These are phyloP conservation scores for Urocolius indicus DNA, from an alignment of 2,113 vertebrate genomes.

Conservation along the genomic window DNA sequence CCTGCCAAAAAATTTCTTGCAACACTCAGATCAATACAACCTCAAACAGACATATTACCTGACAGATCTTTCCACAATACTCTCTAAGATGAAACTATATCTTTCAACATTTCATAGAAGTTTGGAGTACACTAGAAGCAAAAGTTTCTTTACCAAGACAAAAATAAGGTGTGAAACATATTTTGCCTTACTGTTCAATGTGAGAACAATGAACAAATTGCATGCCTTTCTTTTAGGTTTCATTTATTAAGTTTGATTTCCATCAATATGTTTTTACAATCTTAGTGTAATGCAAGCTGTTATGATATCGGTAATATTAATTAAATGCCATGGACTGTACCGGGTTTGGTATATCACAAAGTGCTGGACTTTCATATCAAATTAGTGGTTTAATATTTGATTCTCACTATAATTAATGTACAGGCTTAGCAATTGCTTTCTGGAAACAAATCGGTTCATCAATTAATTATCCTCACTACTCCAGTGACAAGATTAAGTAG, in stretches of 20 bases:
- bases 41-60: background rate
- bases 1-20: background rate
- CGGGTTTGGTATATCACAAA: constrained; percentile 1
- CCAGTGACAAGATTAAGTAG: constrained; percentile 51
- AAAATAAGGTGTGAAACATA: background rate
- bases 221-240: background rate
- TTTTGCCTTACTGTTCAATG: background rate
- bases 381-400: background rate
- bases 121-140: background rate
- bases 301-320: constrained; percentile 16
- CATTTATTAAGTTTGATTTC: background rate
- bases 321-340: background rate
- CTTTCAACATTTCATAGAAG: background rate
- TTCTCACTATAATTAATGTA: background rate
- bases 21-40: background rate
- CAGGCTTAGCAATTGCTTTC: constrained; percentile 16
- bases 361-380: background rate
- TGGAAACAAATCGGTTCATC: constrained; percentile 51
- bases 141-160: background rate
- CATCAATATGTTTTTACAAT: constrained; percentile 1
- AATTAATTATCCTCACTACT: constrained; percentile 47
- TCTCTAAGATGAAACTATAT: background rate
- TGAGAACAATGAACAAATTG: background rate
- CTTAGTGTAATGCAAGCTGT: background rate
- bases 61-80: background rate